These are phyloP conservation scores for Stegostoma tigrinum DNA, from an alignment of 2,113 vertebrate species.

Conservation along the genomic window DNA sequence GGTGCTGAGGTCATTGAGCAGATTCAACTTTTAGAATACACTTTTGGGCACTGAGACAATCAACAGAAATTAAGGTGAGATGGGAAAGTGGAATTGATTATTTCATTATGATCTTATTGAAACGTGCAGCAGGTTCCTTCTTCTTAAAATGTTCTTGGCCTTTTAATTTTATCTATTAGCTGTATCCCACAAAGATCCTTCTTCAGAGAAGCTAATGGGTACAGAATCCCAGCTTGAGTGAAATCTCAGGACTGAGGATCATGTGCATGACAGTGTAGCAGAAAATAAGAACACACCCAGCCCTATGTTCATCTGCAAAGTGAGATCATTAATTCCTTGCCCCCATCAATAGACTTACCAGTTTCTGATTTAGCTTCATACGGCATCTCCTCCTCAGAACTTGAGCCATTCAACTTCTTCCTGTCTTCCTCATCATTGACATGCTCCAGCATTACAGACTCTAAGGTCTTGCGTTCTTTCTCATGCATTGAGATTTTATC, in stretches of 20 bases:
- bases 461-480: slow-evolving; percentile 61
- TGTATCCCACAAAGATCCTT: neutral
- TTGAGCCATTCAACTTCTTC: slow-evolving; percentile 67
- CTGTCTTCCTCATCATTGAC: slow-evolving; percentile 53
- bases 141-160: neutral
- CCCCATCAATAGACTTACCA: neutral
- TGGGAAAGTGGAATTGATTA: neutral
- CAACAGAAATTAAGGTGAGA: neutral
- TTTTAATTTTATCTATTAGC: neutral
- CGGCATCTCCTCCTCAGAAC: slow-evolving; percentile 54
- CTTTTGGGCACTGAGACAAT: neutral
- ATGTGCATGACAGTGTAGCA: neutral
- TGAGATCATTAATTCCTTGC: neutral
- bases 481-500: slow-evolving; percentile 69
- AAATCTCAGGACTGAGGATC: neutral
- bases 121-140: neutral
- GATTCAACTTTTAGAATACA: too few species aligned
- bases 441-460: slow-evolving; percentile 55
- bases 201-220: neutral
- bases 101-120: neutral
- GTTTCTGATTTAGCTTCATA: slow-evolving; percentile 60
- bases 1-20: too few species aligned
- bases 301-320: neutral
- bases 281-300: neutral
- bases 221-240: too few species aligned